Evolutionary conservation across 2,113 vertebrate species (phyloP).

Genomic region (Crotalus helleri): DNA sequence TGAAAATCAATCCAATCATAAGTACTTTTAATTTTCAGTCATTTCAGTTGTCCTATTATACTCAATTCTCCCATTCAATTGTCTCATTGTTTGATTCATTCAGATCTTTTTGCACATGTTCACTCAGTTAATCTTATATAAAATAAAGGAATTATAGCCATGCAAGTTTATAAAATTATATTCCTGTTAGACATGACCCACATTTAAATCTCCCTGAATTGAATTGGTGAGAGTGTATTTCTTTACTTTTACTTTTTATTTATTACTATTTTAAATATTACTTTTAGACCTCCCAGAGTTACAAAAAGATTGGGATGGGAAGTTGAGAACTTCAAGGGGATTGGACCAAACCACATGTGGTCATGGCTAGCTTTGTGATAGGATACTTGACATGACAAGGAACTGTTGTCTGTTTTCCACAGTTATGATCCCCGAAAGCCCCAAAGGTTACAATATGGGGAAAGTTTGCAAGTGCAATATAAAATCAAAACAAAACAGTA

Average conservation of each 20-base stretch:
- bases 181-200: too few relatives aligned
- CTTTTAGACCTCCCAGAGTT: neutral
- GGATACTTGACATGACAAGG: neutral
- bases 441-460: neutral
- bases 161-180: neutral
- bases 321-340: neutral
- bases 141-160: neutral
- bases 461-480: neutral
- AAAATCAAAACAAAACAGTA: neutral
- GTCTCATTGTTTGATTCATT: neutral
- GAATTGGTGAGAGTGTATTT: neutral
- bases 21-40: neutral
- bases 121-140: neutral
- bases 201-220: neutral
- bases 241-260: neutral
- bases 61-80: neutral
- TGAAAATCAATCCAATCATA: neutral
- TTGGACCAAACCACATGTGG: neutral
- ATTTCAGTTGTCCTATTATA: neutral
- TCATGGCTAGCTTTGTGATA: neutral
- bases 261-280: neutral
- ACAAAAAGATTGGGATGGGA: neutral
- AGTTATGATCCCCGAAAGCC: neutral
- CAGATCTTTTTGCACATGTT: neutral
- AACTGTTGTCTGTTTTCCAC: neutral